These are phyloP conservation scores for Ormyrus nitidulus DNA, from an alignment of 2,888 invertebrate species.

Conservation along the genomic window DNA sequence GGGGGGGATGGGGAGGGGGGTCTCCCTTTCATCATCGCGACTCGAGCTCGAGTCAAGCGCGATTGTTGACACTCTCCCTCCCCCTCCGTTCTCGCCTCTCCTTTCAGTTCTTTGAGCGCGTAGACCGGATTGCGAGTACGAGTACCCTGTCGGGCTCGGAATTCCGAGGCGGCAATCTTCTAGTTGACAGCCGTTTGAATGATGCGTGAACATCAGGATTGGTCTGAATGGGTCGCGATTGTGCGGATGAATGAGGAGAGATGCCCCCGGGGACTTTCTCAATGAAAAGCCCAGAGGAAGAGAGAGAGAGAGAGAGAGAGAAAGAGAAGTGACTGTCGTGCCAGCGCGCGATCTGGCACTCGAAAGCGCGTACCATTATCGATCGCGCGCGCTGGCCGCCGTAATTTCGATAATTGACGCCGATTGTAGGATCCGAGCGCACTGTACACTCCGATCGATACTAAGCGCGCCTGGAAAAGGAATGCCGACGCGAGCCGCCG, in stretches of 20 bases:
- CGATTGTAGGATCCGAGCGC: background rate
- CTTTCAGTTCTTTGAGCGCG: background rate
- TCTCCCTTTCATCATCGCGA: constrained; percentile 14
- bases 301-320: background rate
- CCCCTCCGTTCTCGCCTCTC: background rate
- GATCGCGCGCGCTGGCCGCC: background rate
- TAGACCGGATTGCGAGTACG: background rate
- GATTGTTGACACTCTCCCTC: constrained; percentile 16
- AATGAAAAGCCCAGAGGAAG: constrained; percentile 12
- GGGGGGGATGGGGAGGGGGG: too few relatives aligned
- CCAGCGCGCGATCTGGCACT: background rate
- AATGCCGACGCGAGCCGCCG: background rate
- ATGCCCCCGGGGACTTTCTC: constrained; percentile 33
- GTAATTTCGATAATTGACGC: constrained; percentile 41
- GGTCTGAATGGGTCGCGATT: constrained; percentile 37
- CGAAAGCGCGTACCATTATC: background rate
- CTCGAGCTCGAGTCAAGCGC: background rate
- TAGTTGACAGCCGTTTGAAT: constrained; percentile 21
- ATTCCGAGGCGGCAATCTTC: constrained; percentile 37
- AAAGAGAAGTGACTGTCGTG: background rate
- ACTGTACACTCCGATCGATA: too few relatives aligned
- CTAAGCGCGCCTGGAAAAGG: too few relatives aligned
- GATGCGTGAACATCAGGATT: constrained; percentile 16
- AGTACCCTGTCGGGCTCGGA: background rate
- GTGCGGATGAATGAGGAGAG: constrained; percentile 22